Base-by-base conservation (phyloP, 2,888 invertebrate species). In the Temnothorax ravouxi region DNA sequence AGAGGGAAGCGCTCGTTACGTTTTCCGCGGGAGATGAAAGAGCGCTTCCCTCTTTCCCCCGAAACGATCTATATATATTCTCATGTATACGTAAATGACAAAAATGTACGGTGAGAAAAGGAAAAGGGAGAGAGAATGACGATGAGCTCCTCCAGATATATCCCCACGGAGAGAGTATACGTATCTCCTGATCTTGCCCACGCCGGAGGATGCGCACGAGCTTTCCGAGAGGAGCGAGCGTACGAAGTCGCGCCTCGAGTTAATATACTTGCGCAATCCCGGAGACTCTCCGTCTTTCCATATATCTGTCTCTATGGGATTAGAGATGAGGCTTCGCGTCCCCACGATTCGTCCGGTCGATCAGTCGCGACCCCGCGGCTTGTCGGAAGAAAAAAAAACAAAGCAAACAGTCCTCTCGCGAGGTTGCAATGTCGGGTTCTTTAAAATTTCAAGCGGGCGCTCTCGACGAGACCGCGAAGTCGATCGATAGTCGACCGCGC, bases 401-500 rank as follows among this genome's bases (percentile, higher is more conserved):
- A 47, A 66, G 21, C 11, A 44, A 44, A 44, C 41, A 8, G 41
- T 13, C 21, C 5, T 18, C 18, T 9, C 52, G n/a, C 66, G 44
- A 21, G 66, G 29, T 4, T 44, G n/a, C n/a, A n/a, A n/a, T n/a
- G 41, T 15, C 25, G 25, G 25, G 52, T 11, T 67, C 66, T 59
- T 74, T 64, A 52, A 76, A 77, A 44, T 25, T 77, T 77, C 29
- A 69, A 67, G 61, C 74, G 61, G 25, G 38, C 69, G 54, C 67
- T 38, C 76, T 44, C 76, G 61, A 47, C 25, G 29, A 21, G 64
- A 41, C 38, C 18, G 41, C 15, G 64, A 64, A 34, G 56, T 72
- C 75, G 84, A 88, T 88, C 88, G 88, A 88, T 88, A 88, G 61
- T 21, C n/a, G 86, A 88, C 76, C 84, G 72, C 77, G 72, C 77